Evolutionary conservation across 2,113 vertebrate genomes (phyloP).

Genomic region (Cinclus cinclus): DNA sequence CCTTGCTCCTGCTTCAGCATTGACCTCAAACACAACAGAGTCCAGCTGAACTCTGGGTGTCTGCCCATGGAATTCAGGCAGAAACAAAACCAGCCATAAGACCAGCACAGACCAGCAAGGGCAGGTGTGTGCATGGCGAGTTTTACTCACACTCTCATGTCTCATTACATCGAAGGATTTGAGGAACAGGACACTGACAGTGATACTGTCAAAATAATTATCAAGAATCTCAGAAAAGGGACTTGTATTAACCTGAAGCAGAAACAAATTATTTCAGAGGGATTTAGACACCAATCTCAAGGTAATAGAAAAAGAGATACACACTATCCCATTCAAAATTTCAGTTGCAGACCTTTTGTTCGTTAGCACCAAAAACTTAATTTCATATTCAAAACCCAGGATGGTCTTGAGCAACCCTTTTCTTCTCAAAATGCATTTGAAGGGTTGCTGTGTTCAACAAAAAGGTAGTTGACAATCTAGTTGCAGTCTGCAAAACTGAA

Average conservation of each 20-base stretch:
- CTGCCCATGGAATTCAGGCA: neutral
- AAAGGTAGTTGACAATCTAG: neutral
- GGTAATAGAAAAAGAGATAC: neutral
- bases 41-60: neutral
- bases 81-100: neutral
- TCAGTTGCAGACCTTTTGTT: neutral
- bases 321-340: neutral
- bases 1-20: neutral
- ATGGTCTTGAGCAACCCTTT: neutral
- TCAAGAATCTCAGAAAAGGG: neutral
- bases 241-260: neutral
- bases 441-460: neutral
- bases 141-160: neutral
- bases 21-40: neutral
- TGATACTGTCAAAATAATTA: neutral
- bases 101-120: neutral
- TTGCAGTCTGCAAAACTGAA: neutral
- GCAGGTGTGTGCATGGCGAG: accelerated
- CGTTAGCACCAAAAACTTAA: neutral
- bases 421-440: neutral
- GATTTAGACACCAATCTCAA: neutral
- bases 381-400: neutral
- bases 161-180: neutral
- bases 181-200: neutral
- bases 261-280: neutral